Percentiles rank a stretch among this genome's conserved stretches.
Evolutionary conservation across 2,797 vertebrate species (phyloP).

Genomic region (Pteronotus mesoamericanus): DNA sequence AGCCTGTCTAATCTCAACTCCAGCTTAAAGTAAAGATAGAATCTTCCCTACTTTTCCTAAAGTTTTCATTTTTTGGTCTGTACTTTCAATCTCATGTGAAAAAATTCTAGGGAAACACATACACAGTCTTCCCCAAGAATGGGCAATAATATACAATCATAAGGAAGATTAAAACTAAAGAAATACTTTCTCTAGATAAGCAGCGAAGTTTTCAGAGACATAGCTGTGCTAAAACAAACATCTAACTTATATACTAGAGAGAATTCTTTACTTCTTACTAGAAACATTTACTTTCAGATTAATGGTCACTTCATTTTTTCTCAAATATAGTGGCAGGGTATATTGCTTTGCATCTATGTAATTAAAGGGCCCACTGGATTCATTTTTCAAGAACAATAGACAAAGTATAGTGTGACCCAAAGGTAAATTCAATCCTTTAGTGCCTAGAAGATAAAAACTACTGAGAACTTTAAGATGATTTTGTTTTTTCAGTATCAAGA

Average conservation of each 20-base stretch:
- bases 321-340: slow-evolving; percentile 15
- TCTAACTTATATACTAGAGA: slow-evolving; percentile 15
- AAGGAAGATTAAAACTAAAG: slow-evolving; percentile 12
- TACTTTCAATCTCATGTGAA: background rate
- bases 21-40: background rate
- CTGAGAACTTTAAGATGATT: background rate
- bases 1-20: background rate
- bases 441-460: slow-evolving; percentile 25
- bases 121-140: background rate
- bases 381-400: slow-evolving; percentile 42
- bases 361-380: slow-evolving; percentile 32
- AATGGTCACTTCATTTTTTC: slow-evolving; percentile 38
- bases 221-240: slow-evolving; percentile 18
- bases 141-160: background rate
- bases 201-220: background rate
- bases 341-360: slow-evolving; percentile 39
- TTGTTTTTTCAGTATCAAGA: background rate
- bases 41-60: background rate
- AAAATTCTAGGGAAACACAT: background rate
- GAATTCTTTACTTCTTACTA: slow-evolving; percentile 45
- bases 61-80: slow-evolving; percentile 26
- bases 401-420: background rate
- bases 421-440: slow-evolving; percentile 18
- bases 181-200: slow-evolving; percentile 42
- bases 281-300: slow-evolving; percentile 58